Evolutionary conservation across 1,140 invertebrate species (phyloP).

Genomic region (Caenorhabditis brenneri): DNA sequence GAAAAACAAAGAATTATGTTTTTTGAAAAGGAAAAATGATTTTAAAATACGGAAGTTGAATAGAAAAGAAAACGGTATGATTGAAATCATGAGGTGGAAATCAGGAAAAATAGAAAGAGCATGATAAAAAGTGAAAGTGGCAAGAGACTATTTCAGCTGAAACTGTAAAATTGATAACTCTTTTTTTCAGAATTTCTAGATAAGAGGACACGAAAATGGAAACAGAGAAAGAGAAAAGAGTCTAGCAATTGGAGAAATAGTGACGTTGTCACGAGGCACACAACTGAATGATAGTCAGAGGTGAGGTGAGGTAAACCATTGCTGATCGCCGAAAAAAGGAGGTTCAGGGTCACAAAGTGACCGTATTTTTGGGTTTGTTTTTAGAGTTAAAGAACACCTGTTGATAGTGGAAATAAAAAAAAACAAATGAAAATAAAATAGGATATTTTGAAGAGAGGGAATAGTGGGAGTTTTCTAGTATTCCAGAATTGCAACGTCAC

Average conservation of each 20-base stretch:
- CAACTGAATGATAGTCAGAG: neutral
- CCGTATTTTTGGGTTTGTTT: neutral
- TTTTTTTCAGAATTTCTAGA: neutral
- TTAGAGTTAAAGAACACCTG: neutral
- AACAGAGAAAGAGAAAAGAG: neutral
- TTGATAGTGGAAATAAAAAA: neutral
- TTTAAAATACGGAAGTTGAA: neutral
- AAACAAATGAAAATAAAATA: neutral
- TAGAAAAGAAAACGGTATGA: neutral
- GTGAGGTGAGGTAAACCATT: neutral
- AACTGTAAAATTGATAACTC: neutral
- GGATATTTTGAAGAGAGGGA: neutral
- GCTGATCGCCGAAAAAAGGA: constrained; percentile 6
- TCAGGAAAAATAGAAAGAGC: neutral
- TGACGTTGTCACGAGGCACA: constrained; percentile 23
- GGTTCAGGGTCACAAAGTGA: constrained; percentile 33
- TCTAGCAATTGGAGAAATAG: neutral
- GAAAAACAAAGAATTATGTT: neutral
- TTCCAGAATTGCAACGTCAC: neutral
- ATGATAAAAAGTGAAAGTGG: constrained; percentile 10
- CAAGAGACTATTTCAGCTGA: constrained; percentile 12
- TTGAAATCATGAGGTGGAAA: neutral
- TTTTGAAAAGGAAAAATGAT: neutral
- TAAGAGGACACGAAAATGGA: neutral
- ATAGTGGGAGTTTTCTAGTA: neutral